Base-by-base conservation (phyloP, 2,797 vertebrate species). In the Triplophysa bombifrons region DNA sequence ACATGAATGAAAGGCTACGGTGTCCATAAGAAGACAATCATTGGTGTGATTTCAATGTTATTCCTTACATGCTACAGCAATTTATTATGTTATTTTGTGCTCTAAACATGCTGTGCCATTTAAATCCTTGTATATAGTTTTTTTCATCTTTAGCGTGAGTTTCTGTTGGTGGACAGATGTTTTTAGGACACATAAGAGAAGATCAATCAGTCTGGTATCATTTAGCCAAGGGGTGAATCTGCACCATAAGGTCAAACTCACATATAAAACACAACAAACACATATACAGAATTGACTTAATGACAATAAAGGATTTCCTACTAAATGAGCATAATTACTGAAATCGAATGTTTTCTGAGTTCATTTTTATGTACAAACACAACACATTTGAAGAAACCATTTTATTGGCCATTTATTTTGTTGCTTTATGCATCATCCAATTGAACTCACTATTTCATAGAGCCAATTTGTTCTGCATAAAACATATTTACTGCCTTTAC, bases 151-250 rank as follows among this genome's bases (percentile, higher is more conserved):
- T 17, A 2, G 13, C n/a, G 13, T 20, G 19, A 27, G 25, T 65
- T 22, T 27, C 22, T 6, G 60, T 11, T 44, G 14, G 17, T 56
- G 38, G 38, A 30, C 65, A 77, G 22, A 76, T 58, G 38, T 9
- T 66, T 79, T 34, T 60, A 56, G 61, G 22, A 66, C 51, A 48
- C 70, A 65, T 27, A 22, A 34, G 44, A 58, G 30, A 25, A 25
- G 69, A 79, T 79, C 77, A 72, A 72, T 79, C 46, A 56, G 58
- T 66, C 50, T 58, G 77, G 17, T 73, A 50, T 56, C 20, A 48
- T 79, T 72, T 66, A 48, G 77, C 77, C 63, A 46, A 58, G 12
- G 58, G 77, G 60, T 17, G 61, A 66, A 34, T 66, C 77, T 72
- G 69, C 11, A n/a, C 2, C 38, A 20, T 72, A 44, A 70, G 30